A percentile compares a stretch with the other conserved stretches of the same genome.
Conservation (phyloP, 1,140 invertebrate genomes). For the Lysiphlebus fabarum region DNA sequence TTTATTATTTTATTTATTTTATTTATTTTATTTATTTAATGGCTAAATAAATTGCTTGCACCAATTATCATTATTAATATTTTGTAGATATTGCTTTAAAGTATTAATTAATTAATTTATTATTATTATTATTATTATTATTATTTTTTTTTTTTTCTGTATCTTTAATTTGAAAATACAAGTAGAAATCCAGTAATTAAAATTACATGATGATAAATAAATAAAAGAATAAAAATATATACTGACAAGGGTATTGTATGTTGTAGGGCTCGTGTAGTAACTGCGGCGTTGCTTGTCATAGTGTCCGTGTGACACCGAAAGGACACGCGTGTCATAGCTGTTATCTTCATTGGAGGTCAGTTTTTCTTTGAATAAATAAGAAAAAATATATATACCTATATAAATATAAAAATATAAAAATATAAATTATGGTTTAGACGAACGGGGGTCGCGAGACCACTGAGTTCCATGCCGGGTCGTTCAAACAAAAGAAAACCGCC, state of each 20-base stretch:
- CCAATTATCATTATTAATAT: no score
- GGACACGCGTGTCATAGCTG: slow-evolving; percentile 76
- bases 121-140: no score
- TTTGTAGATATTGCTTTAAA: no score
- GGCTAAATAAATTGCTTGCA: no score
- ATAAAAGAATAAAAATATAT: background rate
- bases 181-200: no score
- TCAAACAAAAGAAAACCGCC: slow-evolving; percentile 87
- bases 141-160: no score
- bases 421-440: slow-evolving; percentile 43
- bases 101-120: no score
- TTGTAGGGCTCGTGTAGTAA: slow-evolving; percentile 69
- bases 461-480: slow-evolving; percentile 65
- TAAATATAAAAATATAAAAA: background rate
- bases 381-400: background rate
- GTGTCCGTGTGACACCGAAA: slow-evolving; percentile 70
- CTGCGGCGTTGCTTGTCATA: slow-evolving; percentile 72
- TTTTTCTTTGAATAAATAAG: slow-evolving; percentile 29
- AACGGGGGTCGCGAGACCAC: slow-evolving; percentile 51
- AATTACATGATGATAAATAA: no score
- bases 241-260: slow-evolving; percentile 54
- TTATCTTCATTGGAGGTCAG: slow-evolving; percentile 76
- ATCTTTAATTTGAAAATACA: no score
- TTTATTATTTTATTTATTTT: no score
- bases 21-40: no score